A percentile compares a stretch with the other conserved stretches of the same genome.
Conservation (phyloP, 1,140 invertebrate species). For the Asbolus verrucosus region DNA sequence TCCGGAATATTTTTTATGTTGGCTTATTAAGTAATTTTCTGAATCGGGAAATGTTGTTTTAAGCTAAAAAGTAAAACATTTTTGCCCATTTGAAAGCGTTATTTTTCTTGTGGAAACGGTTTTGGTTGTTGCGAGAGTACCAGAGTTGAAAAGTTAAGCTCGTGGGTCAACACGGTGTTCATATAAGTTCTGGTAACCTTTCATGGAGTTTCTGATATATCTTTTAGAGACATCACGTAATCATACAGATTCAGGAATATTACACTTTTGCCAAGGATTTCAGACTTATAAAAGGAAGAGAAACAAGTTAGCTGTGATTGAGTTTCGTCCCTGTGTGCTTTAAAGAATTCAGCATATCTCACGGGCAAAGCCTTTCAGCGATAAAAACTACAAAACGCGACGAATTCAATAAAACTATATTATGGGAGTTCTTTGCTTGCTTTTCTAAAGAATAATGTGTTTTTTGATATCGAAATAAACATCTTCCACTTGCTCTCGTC, state of each 20-base stretch:
- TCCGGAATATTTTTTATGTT: no score
- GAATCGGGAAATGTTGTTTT: no score
- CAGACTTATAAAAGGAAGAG: slow-evolving; percentile 31
- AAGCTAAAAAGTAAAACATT: no score
- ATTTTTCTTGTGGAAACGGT: no score
- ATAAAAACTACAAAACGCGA: slow-evolving; percentile 1
- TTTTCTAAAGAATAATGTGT: background rate
- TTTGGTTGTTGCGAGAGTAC: no score
- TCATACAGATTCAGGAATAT: slow-evolving; percentile 36
- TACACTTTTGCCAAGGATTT: slow-evolving; percentile 25
- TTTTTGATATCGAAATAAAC: background rate
- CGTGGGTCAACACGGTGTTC: slow-evolving; percentile 25
- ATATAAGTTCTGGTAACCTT: slow-evolving; percentile 26
- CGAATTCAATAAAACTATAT: slow-evolving; percentile 1
- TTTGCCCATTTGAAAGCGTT: no score
- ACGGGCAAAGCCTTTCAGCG: background rate
- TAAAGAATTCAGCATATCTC: slow-evolving; percentile 1
- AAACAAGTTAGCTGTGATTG: slow-evolving; percentile 37
- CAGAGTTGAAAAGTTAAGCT: background rate
- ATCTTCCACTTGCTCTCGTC: slow-evolving; percentile 1
- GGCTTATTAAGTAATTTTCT: no score
- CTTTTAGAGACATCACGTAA: slow-evolving; percentile 32
- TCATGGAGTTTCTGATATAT: slow-evolving; percentile 26
- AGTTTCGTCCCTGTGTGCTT: slow-evolving; percentile 8
- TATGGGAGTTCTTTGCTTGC: background rate